Percentiles rank a stretch among this genome's conserved stretches.
phyloP scores from a whole-genome alignment of 2,888 invertebrate species.

The Coecobrya sp. region DNA sequence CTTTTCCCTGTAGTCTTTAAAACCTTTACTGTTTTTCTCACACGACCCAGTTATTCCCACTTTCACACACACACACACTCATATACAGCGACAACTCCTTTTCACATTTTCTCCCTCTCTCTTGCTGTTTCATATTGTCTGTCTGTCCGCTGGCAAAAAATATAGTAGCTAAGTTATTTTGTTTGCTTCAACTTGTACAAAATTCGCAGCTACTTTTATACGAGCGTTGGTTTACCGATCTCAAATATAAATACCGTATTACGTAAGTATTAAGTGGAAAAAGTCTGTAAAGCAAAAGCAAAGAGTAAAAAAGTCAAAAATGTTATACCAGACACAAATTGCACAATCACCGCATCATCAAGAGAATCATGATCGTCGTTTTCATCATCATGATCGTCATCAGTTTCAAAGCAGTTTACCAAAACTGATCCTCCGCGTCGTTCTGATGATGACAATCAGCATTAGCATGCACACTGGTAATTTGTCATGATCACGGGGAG shows the following conservation, averaged over 20 bases:
- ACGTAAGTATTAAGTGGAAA: no score
- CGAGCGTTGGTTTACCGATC: no score
- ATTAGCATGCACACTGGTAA: constrained; percentile 39
- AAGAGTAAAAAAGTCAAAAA: neutral
- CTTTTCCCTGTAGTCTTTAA: neutral
- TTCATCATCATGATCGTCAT: constrained; percentile 2
- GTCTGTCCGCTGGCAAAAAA: no score
- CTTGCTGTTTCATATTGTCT: no score
- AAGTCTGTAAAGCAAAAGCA: neutral
- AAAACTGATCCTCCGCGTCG: neutral
- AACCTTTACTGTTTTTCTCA: neutral
- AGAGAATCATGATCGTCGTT: neutral
- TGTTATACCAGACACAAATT: constrained; percentile 52
- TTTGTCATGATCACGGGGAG: constrained; percentile 61
- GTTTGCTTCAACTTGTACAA: no score
- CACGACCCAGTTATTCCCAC: constrained; percentile 1
- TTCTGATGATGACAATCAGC: constrained; percentile 47
- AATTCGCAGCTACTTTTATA: no score
- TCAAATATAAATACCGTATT: no score
- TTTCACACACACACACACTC: no score
- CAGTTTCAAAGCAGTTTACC: neutral
- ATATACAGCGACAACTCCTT: neutral
- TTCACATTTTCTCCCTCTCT: neutral
- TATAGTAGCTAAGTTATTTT: no score
- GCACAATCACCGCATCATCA: constrained; percentile 52